Percentiles rank a stretch among this genome's conserved stretches.
These are phyloP conservation scores for Chaetura pelagica DNA, from an alignment of 2,113 vertebrate species.

Conservation along the genomic window DNA sequence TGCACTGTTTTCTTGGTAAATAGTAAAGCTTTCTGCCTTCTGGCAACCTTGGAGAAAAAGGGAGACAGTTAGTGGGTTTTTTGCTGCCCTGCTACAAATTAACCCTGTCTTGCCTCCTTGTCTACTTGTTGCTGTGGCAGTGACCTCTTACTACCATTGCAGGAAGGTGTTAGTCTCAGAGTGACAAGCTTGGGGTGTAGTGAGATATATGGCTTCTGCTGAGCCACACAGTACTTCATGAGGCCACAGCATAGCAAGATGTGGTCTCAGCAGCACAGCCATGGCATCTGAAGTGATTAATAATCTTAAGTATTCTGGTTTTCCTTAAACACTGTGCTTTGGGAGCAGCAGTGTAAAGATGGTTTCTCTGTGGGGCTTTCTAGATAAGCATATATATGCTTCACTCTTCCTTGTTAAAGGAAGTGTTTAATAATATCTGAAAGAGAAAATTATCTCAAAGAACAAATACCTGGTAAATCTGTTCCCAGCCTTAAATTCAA, in stretches of 20 bases:
- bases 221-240: rapidly evolving
- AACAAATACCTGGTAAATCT: background rate
- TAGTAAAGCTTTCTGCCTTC: background rate
- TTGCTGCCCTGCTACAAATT: background rate
- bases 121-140: background rate
- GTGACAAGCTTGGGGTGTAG: background rate
- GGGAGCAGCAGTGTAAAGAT: background rate
- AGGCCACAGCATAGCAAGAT: background rate
- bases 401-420: background rate
- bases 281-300: background rate
- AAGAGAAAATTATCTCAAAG: background rate
- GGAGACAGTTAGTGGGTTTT: background rate
- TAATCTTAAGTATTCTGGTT: background rate
- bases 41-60: background rate
- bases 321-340: background rate
- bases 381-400: background rate
- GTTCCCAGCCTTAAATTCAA: background rate
- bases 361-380: background rate
- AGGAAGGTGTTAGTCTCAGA: background rate
- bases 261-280: background rate
- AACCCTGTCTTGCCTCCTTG: background rate
- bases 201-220: background rate
- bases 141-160: background rate
- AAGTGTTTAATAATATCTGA: background rate
- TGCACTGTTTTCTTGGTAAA: background rate